Evolutionary conservation across 2,797 vertebrate species (phyloP).

Genomic region (Coendou prehensilis): DNA sequence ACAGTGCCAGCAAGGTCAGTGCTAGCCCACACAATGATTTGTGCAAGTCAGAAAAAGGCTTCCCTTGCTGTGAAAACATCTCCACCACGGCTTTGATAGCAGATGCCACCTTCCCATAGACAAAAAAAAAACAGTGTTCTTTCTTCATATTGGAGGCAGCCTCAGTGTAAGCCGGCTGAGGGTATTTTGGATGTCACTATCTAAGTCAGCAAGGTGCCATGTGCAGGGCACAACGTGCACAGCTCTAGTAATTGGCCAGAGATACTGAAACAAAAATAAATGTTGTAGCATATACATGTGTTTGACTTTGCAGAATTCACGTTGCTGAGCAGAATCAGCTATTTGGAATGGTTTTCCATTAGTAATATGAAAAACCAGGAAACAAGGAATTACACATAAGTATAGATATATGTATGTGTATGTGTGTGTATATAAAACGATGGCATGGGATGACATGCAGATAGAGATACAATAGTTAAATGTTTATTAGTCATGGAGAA

Average conservation of each 20-base stretch:
- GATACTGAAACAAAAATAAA: not conserved
- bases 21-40: not conserved
- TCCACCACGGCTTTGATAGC: not conserved
- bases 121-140: not conserved
- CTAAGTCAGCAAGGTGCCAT: not conserved
- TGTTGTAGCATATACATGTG: not conserved
- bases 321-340: not conserved
- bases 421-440: not conserved
- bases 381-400: not conserved
- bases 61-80: not conserved
- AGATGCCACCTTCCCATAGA: not conserved
- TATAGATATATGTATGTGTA: not conserved
- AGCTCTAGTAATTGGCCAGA: not conserved
- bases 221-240: not conserved
- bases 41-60: not conserved
- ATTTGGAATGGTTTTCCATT: not conserved
- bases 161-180: not conserved
- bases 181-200: rapidly evolving
- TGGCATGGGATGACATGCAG: not conserved
- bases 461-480: not conserved
- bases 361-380: not conserved
- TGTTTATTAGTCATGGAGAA: not conserved
- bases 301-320: not conserved
- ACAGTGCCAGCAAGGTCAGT: not conserved
- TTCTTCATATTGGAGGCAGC: not conserved